Base-by-base conservation (phyloP, 1,140 invertebrate species). In the Camponotus vicinus region DNA sequence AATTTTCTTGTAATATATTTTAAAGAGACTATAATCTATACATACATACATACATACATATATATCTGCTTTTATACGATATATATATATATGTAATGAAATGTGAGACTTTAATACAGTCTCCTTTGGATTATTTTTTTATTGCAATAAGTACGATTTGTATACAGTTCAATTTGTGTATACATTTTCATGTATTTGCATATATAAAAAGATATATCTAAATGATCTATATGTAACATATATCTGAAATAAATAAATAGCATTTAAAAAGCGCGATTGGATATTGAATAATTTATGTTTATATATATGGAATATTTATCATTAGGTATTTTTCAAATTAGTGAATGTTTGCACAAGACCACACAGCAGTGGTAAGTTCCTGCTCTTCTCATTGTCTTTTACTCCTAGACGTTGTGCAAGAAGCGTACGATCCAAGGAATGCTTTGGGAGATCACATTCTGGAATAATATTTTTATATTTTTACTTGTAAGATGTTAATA, bases 361-460 rank as follows among this genome's bases (percentile, higher is more conserved):
- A 77, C 94, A 94, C 6, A 95, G 69, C n/a, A 95, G 42, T 13
- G 94, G 94, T 67, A 95, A n/a, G 18, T 93, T 86, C 88, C 88
- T 92, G 18, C 92, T 93, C 73, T 88, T 90, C 67, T 95, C 93
- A 6, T 37, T 92, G 40, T 95, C 95, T 71, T 92, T 87, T 1
- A 94, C 84, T 78, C 94, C 93, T 55, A 95, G 91, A 86, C 92
- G 90, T 88, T 94, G 92, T 15, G 92, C 73, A 15, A 95, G 89
- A 21, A 95, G 92, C 66, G 85, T 91, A 82, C 94, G 89, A 79
- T 94, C 93, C 37, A 94, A 77, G 13, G 94, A 92, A 34, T 94
- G 92, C n/a, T 94, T 95, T 13, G 92, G 89, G n/a, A 95, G 89
- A 40, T 95, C 92, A 40, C 93, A 93, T 89, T 95, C 95, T 95